Conservation (phyloP, 2,888 invertebrate genomes). For the Standfussiana lucernea region DNA sequence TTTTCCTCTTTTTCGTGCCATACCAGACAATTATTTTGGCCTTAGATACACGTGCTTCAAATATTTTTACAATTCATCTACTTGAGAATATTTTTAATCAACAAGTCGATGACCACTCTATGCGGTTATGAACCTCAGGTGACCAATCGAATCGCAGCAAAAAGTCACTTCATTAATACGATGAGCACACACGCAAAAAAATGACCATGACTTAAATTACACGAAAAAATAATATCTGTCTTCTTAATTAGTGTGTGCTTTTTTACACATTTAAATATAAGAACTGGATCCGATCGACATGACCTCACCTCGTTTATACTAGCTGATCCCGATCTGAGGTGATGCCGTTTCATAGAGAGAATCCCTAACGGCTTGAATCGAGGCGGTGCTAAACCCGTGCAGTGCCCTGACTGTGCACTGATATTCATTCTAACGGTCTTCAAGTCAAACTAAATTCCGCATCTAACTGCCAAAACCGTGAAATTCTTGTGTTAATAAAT, state of each 20-base stretch:
- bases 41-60: not conserved
- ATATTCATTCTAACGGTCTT: constrained; percentile 6
- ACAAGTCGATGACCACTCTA: constrained; percentile 2
- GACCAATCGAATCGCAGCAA: constrained; percentile 3
- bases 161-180: not conserved
- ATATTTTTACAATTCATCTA: not conserved
- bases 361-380: not conserved
- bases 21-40: not conserved
- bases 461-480: constrained; percentile 37
- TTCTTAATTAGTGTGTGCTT: constrained; percentile 2
- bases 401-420: not conserved
- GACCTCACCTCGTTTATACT: not conserved
- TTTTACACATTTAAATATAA: not conserved
- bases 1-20: not conserved
- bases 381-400: not conserved
- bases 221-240: not conserved
- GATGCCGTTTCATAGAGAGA: not conserved
- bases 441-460: constrained; percentile 38
- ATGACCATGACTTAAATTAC: not conserved
- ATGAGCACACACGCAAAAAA: not conserved
- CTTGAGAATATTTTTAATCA: not conserved
- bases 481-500: constrained; percentile 32
- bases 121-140: constrained; percentile 7
- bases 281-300: not conserved
- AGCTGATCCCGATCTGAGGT: not conserved